Conservation (phyloP, 2,113 vertebrate species). For the Rhinolophus sinicus region DNA sequence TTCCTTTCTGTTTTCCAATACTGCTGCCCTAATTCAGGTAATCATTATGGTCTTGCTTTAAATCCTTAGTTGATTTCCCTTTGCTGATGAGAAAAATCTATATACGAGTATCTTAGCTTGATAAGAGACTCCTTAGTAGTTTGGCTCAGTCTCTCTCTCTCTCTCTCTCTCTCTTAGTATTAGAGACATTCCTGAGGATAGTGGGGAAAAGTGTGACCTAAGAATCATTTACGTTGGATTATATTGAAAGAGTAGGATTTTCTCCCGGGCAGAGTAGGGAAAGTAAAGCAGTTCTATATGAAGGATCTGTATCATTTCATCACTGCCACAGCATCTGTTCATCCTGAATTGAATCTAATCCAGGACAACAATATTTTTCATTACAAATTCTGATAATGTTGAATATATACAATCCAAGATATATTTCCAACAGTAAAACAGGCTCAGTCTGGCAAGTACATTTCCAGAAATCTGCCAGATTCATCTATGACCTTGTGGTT, state of each 20-base stretch:
- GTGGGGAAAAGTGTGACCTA: neutral
- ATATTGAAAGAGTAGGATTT: neutral
- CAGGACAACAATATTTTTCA: neutral
- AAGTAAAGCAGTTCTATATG: neutral
- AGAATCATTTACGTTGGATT: neutral
- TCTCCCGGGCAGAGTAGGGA: neutral
- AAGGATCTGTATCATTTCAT: neutral
- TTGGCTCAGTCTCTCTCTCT: neutral
- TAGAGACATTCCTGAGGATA: neutral
- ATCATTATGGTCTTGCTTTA: slow-evolving; percentile 41
- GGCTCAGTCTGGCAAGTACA: neutral
- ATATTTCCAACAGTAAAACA: neutral
- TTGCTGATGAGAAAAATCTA: slow-evolving; percentile 34
- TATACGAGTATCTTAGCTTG: neutral
- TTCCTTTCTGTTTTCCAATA: slow-evolving; percentile 39
- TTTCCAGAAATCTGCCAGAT: neutral
- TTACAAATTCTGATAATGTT: neutral
- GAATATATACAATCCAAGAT: neutral
- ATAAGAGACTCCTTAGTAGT: neutral
- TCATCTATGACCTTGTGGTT: neutral
- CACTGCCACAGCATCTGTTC: neutral
- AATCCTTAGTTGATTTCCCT: slow-evolving; percentile 47
- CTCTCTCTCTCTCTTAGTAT: neutral
- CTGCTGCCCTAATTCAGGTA: neutral
- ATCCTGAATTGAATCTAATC: neutral